Conservation (phyloP, 1,140 invertebrate genomes). For the Telenomus remus region DNA sequence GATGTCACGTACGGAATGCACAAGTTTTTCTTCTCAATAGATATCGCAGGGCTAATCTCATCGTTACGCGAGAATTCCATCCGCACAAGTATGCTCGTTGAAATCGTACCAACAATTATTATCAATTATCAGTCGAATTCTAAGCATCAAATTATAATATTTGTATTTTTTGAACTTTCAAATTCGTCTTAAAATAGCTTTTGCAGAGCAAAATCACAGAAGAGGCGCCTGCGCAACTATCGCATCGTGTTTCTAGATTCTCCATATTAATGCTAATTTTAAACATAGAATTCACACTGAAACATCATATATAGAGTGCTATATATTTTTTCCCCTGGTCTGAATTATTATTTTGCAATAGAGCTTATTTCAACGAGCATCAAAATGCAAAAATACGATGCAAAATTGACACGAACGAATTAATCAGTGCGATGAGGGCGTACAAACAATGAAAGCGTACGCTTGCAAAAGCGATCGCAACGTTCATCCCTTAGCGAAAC, state of each 20-base stretch:
- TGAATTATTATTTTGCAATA: conserved; percentile 45
- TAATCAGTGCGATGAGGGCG: conserved; percentile 30
- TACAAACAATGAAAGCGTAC: neutral
- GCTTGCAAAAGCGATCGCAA: neutral
- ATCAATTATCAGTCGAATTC: too few relatives aligned
- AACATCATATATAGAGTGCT: conserved; percentile 21
- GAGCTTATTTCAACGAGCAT: conserved; percentile 20
- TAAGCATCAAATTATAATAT: too few relatives aligned
- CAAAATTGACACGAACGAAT: conserved; percentile 24
- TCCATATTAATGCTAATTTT: conserved; percentile 71
- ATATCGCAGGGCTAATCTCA: too few relatives aligned
- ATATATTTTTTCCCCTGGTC: neutral
- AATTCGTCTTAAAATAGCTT: too few relatives aligned
- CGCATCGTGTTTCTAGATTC: conserved; percentile 49
- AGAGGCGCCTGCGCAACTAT: conserved; percentile 16
- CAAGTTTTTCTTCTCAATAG: too few relatives aligned
- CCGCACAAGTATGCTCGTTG: too few relatives aligned
- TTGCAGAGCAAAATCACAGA: too few relatives aligned
- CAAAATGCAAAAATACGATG: conserved; percentile 32
- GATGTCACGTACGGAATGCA: too few relatives aligned
- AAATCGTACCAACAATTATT: too few relatives aligned
- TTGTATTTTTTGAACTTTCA: too few relatives aligned
- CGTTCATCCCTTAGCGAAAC: too few relatives aligned
- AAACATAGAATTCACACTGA: conserved; percentile 62
- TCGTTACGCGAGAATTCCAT: too few relatives aligned